Evolutionary conservation across 2,888 invertebrate genomes (phyloP), one percentile per base, ranked within the genome.

Genomic region (Trimorus sp.): DNA sequence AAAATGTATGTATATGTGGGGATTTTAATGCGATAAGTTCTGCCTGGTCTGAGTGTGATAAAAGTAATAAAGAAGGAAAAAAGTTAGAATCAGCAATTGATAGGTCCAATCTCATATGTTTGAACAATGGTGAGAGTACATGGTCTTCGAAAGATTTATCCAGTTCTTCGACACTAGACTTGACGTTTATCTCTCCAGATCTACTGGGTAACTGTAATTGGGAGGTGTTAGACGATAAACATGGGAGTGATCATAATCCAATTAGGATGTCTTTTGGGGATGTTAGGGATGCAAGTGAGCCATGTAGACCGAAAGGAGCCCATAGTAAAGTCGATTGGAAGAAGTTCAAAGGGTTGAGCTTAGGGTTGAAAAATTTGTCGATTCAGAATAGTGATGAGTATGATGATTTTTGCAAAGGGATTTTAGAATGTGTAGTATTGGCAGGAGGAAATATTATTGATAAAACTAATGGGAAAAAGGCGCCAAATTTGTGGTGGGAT

Each of bases 61-160:
- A 16, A 14, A 15, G n/a, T n/a, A 71, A 71, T 36, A 62, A 0
- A 26, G 71, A 71, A 71, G 71, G 71, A 0, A 70, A n/a, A 38
- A 59, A 59, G 12, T 7, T 70, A 12, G 70, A 51, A 7, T 1
- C 4, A 6, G 56, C 59, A 7, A 2, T 59, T 6, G 2, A 36
- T 0, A 15, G 7, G 1, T 36, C n/a, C 11, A n/a, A 68, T 38
- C 8, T 68, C 0, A 45, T 56, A 1, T 42, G 54, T 26, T 7
- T 68, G 0, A 68, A 56, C 42, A 36, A 68, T 56, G 56, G 36
- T 8, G 26, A 40, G 14, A 14, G 2, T 16, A 68, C 68, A 1
- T 56, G 68, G 56, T 7, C 26, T 1, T 68, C 56, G 8, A 56
- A 40, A 12, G 70, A 70, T 8, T 26, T 26, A 26, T 1, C 26